Base-by-base conservation (phyloP, 2,888 invertebrate genomes). In the Hemicrepidius hirtus region DNA sequence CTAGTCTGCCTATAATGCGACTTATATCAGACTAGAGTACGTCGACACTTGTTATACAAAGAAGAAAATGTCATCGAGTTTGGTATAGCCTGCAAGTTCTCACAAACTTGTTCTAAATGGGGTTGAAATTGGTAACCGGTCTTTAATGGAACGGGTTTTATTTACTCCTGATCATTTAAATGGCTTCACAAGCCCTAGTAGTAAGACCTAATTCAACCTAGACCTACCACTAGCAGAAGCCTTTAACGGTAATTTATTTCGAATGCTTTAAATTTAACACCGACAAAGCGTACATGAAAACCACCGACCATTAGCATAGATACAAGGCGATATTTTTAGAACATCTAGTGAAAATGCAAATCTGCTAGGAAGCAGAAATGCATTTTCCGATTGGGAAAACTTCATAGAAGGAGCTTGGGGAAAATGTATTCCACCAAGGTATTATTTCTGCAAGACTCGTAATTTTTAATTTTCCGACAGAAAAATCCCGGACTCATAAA, bases 401-500 rank as follows among this genome's bases (percentile, higher is more conserved):
- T 28, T 28, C 28, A 28, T 28, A 28, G 28, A 6, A 28, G 28
- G 4, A 4, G 6, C 28, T 28, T 28, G n/a, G n/a, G n/a, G n/a
- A n/a, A n/a, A n/a, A n/a, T n/a, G n/a, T 32, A 6, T 32, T 32
- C 32, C 32, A 32, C 32, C 32, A 32, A 5, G 32, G 32, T 32
- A 32, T 32, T 32, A 32, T 32, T 44, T 1, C 3, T 1, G 44
- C 1, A 4, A 28, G 18, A 2, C 35, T 71, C 63, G 49, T 71
- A 62, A 62, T 41, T 62, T 57, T 16, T 57, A 57, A 35, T 57
- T 57, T 57, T 37, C 12, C 55, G 28, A 35, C 44, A n/a, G 28
- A 49, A 64, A 49, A 49, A 32, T 32, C 28, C 35, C 68, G 60
- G 49, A 64, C 64, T 21, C 63, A 44, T 59, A 69, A 57, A 64